Conservation (phyloP, 2,888 invertebrate genomes). For the Sesia bembeciformis region DNA sequence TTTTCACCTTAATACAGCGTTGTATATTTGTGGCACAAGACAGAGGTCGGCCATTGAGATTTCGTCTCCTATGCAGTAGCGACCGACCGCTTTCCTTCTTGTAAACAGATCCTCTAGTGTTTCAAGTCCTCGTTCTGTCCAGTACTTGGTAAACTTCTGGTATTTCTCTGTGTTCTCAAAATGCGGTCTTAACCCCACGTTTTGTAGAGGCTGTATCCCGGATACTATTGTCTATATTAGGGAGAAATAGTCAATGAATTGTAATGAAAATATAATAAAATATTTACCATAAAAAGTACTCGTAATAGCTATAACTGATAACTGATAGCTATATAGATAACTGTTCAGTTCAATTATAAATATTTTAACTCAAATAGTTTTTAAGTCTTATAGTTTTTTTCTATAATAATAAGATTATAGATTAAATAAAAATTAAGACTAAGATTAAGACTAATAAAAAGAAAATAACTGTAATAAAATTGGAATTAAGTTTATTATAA, state of each 20-base stretch:
- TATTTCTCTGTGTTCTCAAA: slow-evolving; percentile 49
- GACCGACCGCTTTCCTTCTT: slow-evolving; percentile 71
- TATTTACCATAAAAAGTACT: no score
- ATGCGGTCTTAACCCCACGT: slow-evolving; percentile 59
- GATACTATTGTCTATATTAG: slow-evolving; percentile 69
- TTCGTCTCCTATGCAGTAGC: slow-evolving; percentile 75
- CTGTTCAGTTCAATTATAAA: no score
- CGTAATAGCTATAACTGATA: no score
- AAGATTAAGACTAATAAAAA: no score
- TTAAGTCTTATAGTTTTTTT: no score
- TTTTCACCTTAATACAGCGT: slow-evolving; percentile 68
- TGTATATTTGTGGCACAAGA: slow-evolving; percentile 78
- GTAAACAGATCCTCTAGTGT: slow-evolving; percentile 60
- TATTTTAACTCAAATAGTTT: no score
- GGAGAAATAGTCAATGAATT: slow-evolving; percentile 20
- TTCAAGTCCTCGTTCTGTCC: slow-evolving; percentile 42
- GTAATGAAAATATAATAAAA: not conserved
- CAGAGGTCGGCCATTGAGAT: slow-evolving; percentile 80
- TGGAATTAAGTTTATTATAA: no score
- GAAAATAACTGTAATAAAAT: no score
- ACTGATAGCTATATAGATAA: no score
- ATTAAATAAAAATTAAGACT: no score
- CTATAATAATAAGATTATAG: no score
- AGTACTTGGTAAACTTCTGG: slow-evolving; percentile 63
- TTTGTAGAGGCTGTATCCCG: slow-evolving; percentile 83